Percentiles rank a stretch among this genome's conserved stretches.
These are phyloP conservation scores for Brevimyrus niger DNA, from an alignment of 2,113 vertebrate genomes.

Conservation along the genomic window DNA sequence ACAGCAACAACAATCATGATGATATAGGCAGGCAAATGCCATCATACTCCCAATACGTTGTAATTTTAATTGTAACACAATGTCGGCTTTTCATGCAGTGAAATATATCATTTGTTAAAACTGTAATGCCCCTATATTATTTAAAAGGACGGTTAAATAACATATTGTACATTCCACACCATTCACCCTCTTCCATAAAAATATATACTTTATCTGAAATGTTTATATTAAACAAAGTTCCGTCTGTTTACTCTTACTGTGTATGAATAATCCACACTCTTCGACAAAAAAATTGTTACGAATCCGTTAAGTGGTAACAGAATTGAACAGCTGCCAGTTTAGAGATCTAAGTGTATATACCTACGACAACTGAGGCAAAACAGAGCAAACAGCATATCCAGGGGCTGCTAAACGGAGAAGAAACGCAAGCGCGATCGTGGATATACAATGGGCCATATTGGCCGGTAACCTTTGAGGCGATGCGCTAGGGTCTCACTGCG, in stretches of 20 bases:
- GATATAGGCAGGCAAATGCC: neutral
- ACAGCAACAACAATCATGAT: neutral
- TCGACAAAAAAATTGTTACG: neutral
- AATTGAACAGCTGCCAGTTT: neutral
- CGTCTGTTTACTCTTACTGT: neutral
- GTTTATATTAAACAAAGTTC: neutral
- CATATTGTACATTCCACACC: neutral
- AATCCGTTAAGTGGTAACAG: neutral
- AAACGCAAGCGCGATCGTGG: neutral
- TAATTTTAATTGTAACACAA: neutral
- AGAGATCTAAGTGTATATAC: neutral
- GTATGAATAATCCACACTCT: conserved; percentile 27
- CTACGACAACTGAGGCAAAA: neutral
- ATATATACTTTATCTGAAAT: neutral
- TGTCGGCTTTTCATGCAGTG: neutral
- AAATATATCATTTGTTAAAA: neutral
- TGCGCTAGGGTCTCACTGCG: neutral
- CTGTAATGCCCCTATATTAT: neutral
- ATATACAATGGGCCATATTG: neutral
- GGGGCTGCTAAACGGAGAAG: neutral
- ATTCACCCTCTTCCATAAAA: neutral
- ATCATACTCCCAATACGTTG: neutral
- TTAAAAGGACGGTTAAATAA: neutral
- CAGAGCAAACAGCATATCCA: neutral
- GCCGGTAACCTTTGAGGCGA: neutral